phyloP scores from a whole-genome alignment of 23 tunicate species.

The Trididemnum miniatum region DNA sequence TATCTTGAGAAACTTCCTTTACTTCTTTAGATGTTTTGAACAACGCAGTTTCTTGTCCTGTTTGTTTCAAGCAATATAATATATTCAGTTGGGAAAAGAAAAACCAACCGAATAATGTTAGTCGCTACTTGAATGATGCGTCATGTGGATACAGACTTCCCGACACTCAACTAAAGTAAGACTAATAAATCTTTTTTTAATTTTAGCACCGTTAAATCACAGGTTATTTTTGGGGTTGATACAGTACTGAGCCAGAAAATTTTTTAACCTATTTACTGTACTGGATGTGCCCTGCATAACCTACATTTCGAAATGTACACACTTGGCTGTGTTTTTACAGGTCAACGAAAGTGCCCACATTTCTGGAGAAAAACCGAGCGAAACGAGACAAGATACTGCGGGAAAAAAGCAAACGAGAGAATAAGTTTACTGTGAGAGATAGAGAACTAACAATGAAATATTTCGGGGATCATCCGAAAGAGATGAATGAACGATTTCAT shows the following conservation, averaged over 20 bases:
- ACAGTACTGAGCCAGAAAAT: too few relatives aligned
- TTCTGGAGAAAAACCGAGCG: conserved; percentile 56
- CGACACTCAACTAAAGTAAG: conserved; percentile 46
- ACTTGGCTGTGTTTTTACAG: too few relatives aligned
- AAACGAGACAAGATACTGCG: conserved; percentile 53
- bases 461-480: conserved; percentile 42
- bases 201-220: too few relatives aligned
- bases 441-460: conserved; percentile 49
- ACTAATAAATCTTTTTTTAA: too few relatives aligned
- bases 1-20: too few relatives aligned
- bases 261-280: too few relatives aligned
- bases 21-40: conserved; percentile 41
- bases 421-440: conserved; percentile 1
- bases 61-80: conserved; percentile 41
- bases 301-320: not conserved
- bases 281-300: too few relatives aligned
- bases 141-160: conserved; percentile 40
- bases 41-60: conserved; percentile 45
- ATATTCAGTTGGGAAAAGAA: conserved; percentile 55
- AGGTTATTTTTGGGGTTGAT: too few relatives aligned
- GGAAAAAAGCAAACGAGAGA: conserved; percentile 55
- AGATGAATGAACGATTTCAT: conserved; percentile 15
- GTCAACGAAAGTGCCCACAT: conserved; percentile 25
- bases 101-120: conserved; percentile 56
- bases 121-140: conserved; percentile 29